Evolutionary conservation across 2,888 invertebrate genomes (phyloP).

Genomic region (Caenorhabditis macrosperma): DNA sequence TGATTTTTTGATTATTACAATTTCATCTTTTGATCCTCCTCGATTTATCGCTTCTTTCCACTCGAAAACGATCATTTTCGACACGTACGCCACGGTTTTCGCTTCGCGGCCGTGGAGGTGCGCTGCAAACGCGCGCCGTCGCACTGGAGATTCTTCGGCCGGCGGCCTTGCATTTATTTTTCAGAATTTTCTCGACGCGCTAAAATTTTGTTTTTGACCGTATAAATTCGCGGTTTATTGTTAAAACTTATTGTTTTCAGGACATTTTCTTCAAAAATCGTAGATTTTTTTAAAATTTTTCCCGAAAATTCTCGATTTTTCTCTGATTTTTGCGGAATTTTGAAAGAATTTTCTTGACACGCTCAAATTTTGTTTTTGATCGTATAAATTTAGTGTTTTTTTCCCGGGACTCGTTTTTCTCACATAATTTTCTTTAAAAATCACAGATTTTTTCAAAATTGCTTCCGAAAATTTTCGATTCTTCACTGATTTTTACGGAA

Average conservation of each 20-base stretch:
- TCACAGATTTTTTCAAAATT: not conserved
- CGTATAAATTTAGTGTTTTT: no score
- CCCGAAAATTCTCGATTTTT: not conserved
- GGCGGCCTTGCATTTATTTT: not conserved
- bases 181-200: not conserved
- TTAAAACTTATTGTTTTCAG: not conserved
- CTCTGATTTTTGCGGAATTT: not conserved
- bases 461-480: not conserved
- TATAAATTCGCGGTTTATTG: not conserved
- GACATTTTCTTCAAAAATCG: not conserved
- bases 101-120: not conserved
- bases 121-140: constrained; percentile 14
- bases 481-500: not conserved
- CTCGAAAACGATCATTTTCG: not conserved
- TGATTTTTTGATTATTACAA: no score
- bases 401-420: no score
- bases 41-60: not conserved
- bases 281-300: not conserved
- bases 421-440: not conserved
- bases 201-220: not conserved
- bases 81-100: not conserved
- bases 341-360: no score
- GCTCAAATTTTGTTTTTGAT: not conserved
- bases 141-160: constrained; percentile 3
- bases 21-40: no score